Conservation (phyloP, 2,113 vertebrate species). For the Hymenochirus boettgeri region DNA sequence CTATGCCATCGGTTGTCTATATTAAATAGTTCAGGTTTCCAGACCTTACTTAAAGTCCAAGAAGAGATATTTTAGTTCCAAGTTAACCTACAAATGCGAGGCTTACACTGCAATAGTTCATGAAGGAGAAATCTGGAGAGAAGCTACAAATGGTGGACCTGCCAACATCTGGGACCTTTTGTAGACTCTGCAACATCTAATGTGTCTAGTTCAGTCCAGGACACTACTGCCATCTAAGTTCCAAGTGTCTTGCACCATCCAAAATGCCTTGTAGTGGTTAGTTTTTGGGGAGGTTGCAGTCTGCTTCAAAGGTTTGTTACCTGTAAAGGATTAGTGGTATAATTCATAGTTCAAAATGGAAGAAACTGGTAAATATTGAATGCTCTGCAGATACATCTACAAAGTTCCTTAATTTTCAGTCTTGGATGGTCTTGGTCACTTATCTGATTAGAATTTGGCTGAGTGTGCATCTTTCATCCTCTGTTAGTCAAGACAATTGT, state of each 20-base stretch:
- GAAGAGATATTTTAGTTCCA: not conserved
- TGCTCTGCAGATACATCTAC: no score
- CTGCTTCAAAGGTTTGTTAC: no score
- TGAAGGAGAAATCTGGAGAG: not conserved
- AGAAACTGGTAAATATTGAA: no score
- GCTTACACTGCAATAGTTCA: not conserved
- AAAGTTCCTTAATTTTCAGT: no score
- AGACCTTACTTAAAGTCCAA: conserved; percentile 37
- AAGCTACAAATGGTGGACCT: conserved; percentile 29
- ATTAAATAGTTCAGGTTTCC: conserved; percentile 40
- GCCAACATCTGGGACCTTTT: conserved; percentile 23
- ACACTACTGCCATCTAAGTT: not conserved
- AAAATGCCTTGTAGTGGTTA: not conserved
- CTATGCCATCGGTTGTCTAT: conserved; percentile 16
- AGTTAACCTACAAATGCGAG: not conserved
- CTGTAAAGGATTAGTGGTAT: no score
- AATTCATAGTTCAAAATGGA: no score
- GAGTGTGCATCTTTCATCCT: not conserved
- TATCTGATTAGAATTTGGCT: not conserved
- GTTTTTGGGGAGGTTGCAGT: no score
- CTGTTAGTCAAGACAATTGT: not conserved
- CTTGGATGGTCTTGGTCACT: no score
- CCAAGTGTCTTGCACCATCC: not conserved
- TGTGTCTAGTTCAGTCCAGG: conserved; percentile 6
- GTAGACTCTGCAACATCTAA: conserved; percentile 1